A percentile compares a stretch with the other conserved stretches of the same genome.
Evolutionary conservation across 2,797 vertebrate genomes (phyloP).

Genomic region (Pteronotus mesoamericanus): DNA sequence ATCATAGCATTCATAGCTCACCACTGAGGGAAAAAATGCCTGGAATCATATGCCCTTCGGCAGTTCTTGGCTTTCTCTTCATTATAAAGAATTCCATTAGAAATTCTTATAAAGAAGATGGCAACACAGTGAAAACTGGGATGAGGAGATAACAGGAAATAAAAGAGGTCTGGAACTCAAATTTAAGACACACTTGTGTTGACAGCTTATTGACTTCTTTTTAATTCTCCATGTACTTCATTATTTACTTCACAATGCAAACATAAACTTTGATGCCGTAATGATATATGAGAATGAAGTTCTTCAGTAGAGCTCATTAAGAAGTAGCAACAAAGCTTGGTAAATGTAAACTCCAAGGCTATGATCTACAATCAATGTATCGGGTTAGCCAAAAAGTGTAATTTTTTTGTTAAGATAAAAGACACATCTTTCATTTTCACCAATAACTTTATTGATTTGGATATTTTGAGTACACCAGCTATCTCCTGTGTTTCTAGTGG

Average conservation of each 20-base stretch:
- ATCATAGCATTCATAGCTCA: background rate
- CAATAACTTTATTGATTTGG: background rate
- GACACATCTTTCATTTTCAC: background rate
- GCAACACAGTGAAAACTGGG: background rate
- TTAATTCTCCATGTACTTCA: background rate
- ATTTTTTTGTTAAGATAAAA: background rate
- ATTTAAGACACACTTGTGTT: background rate
- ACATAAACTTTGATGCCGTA: background rate
- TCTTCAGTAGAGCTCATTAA: background rate
- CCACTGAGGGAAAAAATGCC: background rate
- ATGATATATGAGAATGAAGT: background rate
- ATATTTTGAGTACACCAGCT: background rate
- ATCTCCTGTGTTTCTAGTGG: background rate
- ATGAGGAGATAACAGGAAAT: slow-evolving; percentile 8
- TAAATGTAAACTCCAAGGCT: background rate
- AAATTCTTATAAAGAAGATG: slow-evolving; percentile 20
- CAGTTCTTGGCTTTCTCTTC: background rate
- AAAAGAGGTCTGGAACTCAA: background rate
- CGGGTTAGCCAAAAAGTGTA: background rate
- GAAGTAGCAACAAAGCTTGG: background rate
- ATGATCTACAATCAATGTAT: background rate
- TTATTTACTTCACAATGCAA: background rate
- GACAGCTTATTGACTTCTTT: background rate
- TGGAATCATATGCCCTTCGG: background rate
- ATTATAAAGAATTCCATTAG: background rate